Base-by-base conservation (phyloP, 2,888 invertebrate species). In the Notodonta ziczac region DNA sequence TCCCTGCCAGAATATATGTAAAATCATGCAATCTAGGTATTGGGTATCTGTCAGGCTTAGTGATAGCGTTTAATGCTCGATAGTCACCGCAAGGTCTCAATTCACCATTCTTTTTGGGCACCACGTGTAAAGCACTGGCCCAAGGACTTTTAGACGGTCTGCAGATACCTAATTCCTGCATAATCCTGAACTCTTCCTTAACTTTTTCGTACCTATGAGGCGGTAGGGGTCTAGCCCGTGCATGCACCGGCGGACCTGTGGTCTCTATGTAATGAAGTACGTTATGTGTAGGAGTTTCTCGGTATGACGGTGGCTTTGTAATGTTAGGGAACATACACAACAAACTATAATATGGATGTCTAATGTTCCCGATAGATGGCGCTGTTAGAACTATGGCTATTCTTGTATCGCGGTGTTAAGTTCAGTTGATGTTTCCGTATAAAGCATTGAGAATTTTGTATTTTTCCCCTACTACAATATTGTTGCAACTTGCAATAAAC, bases 261-360 rank as follows among this genome's bases (percentile, higher is more conserved):
- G 70, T 68, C 53, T 68, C 66, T 9, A 68, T 68, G 50, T 61
- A 56, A 32, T 66, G 65, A 2, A 58, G 50, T 16, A 66, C 60
- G 10, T 57, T 59, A 57, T 65, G 63, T 7, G 42, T 32, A 1
- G 62, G 32, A 46, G 32, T 51, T 16, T 62, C 62, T 58, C 56
- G 60, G 14, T 59, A 63, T 3, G 51, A 63, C 44, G 59, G 32
- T 12, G 67, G 68, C 52, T 65, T 67, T 0, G 63, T 63, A 9
- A 68, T 54, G 39, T 68, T 60, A 14, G 68, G 63, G 35, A 14
- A 58, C 51, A 35, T 14, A 58, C 40, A 40, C 40, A 58, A 40
- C 14, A 58, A 50, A 35, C 39, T 14, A 35, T 59, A 48, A 24
- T n/a, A 24, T 24, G 24, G 24, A n/a, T n/a, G n/a, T n/a, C n/a